A percentile compares a stretch with the other conserved stretches of the same genome.
phyloP scores from a whole-genome alignment of 1,140 invertebrate species.

The Polyergus mexicanus region DNA sequence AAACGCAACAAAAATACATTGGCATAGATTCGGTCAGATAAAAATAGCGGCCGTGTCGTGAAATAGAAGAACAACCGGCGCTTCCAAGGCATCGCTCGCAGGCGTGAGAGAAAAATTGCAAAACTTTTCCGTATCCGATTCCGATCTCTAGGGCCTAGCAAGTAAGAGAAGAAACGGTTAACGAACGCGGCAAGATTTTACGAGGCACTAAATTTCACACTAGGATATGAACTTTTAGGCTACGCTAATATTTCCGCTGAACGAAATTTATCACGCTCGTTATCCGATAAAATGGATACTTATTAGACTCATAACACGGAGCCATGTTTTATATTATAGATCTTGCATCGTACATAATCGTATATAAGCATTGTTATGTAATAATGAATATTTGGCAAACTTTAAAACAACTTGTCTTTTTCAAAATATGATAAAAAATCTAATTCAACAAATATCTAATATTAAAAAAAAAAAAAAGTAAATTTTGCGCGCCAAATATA shows the following conservation, averaged over 20 bases:
- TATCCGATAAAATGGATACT: conserved; percentile 1
- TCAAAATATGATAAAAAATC: neutral
- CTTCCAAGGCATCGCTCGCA: conserved; percentile 3
- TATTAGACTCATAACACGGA: neutral
- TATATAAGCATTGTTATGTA: neutral
- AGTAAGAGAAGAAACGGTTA: conserved; percentile 1
- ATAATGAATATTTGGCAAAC: neutral
- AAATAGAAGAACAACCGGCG: conserved; percentile 58
- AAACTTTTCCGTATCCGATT: conserved; percentile 23
- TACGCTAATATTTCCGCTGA: neutral
- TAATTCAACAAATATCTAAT: neutral
- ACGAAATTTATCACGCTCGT: neutral
- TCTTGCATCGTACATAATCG: neutral
- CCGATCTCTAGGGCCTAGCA: conserved; percentile 9
- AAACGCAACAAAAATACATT: conserved; percentile 83
- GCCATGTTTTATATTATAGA: neutral
- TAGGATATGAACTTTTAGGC: neutral
- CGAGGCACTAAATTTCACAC: neutral
- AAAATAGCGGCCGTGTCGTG: conserved; percentile 73
- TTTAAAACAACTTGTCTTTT: neutral
- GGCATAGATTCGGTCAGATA: conserved; percentile 80
- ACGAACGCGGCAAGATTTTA: conserved; percentile 18
- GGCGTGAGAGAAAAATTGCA: neutral
- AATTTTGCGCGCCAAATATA: neutral
- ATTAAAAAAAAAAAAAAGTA: conserved; percentile 21